Conservation (phyloP, 2,888 invertebrate species). For the Heliconius hortense region DNA sequence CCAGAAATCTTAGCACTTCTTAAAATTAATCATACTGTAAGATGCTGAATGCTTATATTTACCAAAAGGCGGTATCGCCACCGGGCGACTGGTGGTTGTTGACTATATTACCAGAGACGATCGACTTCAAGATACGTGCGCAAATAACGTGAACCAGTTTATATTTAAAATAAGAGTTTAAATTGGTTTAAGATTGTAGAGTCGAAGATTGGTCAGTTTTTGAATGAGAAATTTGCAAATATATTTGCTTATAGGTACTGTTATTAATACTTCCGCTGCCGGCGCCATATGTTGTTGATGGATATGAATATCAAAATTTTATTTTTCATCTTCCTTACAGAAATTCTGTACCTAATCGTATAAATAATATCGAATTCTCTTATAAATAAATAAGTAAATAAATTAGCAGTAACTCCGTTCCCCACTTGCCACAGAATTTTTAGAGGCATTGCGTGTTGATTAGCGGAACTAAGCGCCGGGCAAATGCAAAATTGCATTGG, state of each 20-base stretch:
- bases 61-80: slow-evolving; percentile 62
- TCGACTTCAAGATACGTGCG: slow-evolving; percentile 61
- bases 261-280: slow-evolving; percentile 15
- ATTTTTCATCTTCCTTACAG: neutral
- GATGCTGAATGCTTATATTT: slow-evolving; percentile 65
- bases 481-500: too few relatives aligned
- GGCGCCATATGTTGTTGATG: slow-evolving; percentile 17
- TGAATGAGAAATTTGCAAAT: slow-evolving; percentile 20
- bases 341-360: neutral
- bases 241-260: slow-evolving; percentile 6
- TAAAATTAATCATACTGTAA: slow-evolving; percentile 67
- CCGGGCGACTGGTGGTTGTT: slow-evolving; percentile 56
- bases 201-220: slow-evolving; percentile 10
- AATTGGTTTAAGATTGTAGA: slow-evolving; percentile 18
- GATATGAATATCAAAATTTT: neutral
- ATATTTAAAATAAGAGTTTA: slow-evolving; percentile 24
- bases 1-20: slow-evolving; percentile 72
- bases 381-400: too few relatives aligned
- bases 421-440: too few relatives aligned
- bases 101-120: slow-evolving; percentile 52
- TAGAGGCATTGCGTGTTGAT: too few relatives aligned
- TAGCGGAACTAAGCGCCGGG: too few relatives aligned
- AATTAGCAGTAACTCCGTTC: too few relatives aligned
- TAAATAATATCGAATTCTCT: neutral
- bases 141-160: slow-evolving; percentile 54